phyloP scores from a whole-genome alignment of 2,888 invertebrate genomes.

The Sesia bembeciformis region DNA sequence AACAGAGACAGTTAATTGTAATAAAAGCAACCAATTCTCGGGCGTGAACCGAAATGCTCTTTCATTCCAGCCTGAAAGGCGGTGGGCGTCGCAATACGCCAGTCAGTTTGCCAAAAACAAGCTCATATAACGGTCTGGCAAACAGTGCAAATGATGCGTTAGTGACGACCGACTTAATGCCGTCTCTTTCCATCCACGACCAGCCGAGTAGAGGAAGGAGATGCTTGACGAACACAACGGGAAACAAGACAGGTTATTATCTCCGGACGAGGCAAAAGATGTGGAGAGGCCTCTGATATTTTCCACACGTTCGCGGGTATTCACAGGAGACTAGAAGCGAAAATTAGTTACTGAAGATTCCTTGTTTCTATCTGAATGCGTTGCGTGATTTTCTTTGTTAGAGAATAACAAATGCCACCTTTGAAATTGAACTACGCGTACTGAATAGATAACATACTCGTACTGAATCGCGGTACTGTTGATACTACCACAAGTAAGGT shows the following conservation, averaged over 20 bases:
- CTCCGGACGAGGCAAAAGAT: constrained; percentile 56
- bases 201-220: constrained; percentile 28
- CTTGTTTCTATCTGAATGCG: constrained; percentile 62
- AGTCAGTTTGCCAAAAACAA: constrained; percentile 67
- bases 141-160: constrained; percentile 70
- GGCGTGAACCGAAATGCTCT: constrained; percentile 52
- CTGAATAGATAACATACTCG: constrained; percentile 26
- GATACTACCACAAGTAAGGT: too few relatives aligned
- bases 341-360: constrained; percentile 71
- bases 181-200: constrained; percentile 30
- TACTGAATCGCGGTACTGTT: too few relatives aligned
- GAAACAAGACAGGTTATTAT: constrained; percentile 71
- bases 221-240: constrained; percentile 52
- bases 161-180: constrained; percentile 54
- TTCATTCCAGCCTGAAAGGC: constrained; percentile 56
- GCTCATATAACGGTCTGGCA: constrained; percentile 65
- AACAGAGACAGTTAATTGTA: constrained; percentile 61
- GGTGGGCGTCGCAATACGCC: constrained; percentile 48
- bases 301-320: constrained; percentile 70
- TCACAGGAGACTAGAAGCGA: constrained; percentile 65
- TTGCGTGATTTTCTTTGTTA: constrained; percentile 71
- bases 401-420: constrained; percentile 63
- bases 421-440: constrained; percentile 62
- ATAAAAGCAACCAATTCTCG: constrained; percentile 64
- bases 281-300: constrained; percentile 62